Evolutionary conservation across 1,140 invertebrate species (phyloP), one percentile per base, ranked within the genome.

Genomic region (Zaprionus ornatus): DNA sequence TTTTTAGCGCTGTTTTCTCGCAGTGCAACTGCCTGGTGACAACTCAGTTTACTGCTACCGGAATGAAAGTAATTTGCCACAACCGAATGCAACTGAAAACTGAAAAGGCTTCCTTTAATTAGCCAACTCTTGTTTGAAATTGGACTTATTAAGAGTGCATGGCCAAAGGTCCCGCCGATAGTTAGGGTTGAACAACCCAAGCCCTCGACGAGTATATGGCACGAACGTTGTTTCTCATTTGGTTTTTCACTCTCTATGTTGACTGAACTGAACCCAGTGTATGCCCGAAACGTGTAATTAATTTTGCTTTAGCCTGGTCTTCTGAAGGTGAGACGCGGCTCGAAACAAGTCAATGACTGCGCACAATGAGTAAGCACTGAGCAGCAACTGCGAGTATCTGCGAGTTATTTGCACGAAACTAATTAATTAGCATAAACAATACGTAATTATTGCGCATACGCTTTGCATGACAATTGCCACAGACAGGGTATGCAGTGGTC

Each of bases 301-400:
- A 74, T 71, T 75, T 75, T 35, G 13, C 54, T 68, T 61, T 25
- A 48, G 66, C 54, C 50, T 27, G 57, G n/a, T 45, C 59, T 72
- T 27, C 21, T 57, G 66, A 74, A 63, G 59, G 57, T 67, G 63
- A 59, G 52, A 50, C 56, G 29, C 29, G 35, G 17, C 15, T 27
- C 52, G 6, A 64, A 55, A 67, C 56, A 42, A 74, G 73, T 75
- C 73, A 75, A 59, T 75, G 73, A 75, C 73, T 75, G 60, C 23
- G 29, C 23, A 40, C 48, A 75, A 71, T 71, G 35, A 54, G 54
- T 59, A 63, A 64, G 27, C 48, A 45, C 15, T 9, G n/a, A 13
- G 66, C 42, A 21, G 29, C 2, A 60, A 29, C 29, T 25, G 27
- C 59, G 42, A 54, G 61, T 55, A 71, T 45, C 54, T 19, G 42